These are phyloP conservation scores for Ophion ellenae DNA, from an alignment of 2,888 invertebrate genomes.

Conservation along the genomic window DNA sequence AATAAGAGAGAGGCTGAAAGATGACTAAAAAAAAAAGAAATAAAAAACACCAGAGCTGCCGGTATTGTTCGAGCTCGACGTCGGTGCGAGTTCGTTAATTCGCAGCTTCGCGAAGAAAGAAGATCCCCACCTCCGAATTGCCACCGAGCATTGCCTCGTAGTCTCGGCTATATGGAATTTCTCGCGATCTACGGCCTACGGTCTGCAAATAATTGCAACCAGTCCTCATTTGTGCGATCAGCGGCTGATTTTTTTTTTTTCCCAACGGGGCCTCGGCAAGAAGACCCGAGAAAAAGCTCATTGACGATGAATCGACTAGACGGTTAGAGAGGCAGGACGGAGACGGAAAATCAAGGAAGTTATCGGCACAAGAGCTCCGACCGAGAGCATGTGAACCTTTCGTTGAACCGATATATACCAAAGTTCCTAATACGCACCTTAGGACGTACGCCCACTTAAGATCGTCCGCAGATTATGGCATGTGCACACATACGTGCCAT, in stretches of 20 bases:
- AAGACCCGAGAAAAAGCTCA: slow-evolving; percentile 36
- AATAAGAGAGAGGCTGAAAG: neutral
- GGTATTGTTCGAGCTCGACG: slow-evolving; percentile 23
- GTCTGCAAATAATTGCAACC: slow-evolving; percentile 31
- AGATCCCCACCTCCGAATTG: neutral
- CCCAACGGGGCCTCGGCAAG: slow-evolving; percentile 8
- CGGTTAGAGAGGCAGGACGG: neutral
- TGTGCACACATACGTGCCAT: neutral
- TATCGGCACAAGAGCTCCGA: slow-evolving; percentile 47
- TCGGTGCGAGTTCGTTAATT: slow-evolving; percentile 37
- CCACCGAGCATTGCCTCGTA: slow-evolving; percentile 25
- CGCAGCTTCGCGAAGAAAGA: slow-evolving; percentile 34
- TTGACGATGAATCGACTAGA: slow-evolving; percentile 39
- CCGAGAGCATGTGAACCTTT: slow-evolving; percentile 58
- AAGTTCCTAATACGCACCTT: slow-evolving; percentile 58
- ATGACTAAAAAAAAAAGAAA: neutral
- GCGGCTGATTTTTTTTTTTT: neutral
- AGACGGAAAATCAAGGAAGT: slow-evolving; percentile 53
- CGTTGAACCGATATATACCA: slow-evolving; percentile 54
- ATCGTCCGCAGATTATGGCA: slow-evolving; percentile 22
- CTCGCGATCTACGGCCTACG: neutral
- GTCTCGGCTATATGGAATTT: neutral
- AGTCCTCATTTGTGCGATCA: slow-evolving; percentile 21
- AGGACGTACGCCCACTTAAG: slow-evolving; percentile 55
- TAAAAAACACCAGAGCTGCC: neutral